Evolutionary conservation across 2,797 vertebrate species (phyloP).

Genomic region (Centropyge bicolor): DNA sequence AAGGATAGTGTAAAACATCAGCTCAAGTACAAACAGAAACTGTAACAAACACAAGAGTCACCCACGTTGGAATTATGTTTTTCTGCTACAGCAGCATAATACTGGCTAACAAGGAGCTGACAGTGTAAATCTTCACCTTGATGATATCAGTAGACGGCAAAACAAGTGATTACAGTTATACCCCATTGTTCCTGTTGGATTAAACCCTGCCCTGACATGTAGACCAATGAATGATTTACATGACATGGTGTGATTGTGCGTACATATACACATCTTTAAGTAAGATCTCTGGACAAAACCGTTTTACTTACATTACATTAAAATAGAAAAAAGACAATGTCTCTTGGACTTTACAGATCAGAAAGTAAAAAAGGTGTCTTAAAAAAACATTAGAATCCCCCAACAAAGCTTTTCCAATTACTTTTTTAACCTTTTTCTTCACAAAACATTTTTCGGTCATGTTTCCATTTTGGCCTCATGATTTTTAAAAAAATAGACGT

Average conservation of each 20-base stretch:
- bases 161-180: constrained; percentile 27
- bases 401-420: constrained; percentile 15
- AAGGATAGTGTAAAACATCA: not conserved
- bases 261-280: constrained; percentile 37
- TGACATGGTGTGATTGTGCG: constrained; percentile 38
- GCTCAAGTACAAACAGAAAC: constrained; percentile 7
- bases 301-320: not conserved
- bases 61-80: not conserved
- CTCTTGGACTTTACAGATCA: constrained; percentile 8
- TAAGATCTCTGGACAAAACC: constrained; percentile 17
- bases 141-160: constrained; percentile 40
- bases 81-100: constrained; percentile 41
- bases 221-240: constrained; percentile 19
- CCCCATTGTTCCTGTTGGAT: constrained; percentile 28
- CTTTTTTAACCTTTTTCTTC: not conserved
- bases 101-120: constrained; percentile 22
- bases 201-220: constrained; percentile 19
- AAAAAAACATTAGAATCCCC: not conserved
- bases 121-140: constrained; percentile 6
- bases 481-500: constrained; percentile 17
- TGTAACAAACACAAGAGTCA: not conserved
- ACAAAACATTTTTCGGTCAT: constrained; percentile 3
- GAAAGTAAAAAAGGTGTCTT: constrained; percentile 1
- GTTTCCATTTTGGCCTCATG: constrained; percentile 42
- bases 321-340: not conserved